Base-by-base conservation (phyloP, 2,113 vertebrate genomes). In the Phalacrocorax pelagicus region DNA sequence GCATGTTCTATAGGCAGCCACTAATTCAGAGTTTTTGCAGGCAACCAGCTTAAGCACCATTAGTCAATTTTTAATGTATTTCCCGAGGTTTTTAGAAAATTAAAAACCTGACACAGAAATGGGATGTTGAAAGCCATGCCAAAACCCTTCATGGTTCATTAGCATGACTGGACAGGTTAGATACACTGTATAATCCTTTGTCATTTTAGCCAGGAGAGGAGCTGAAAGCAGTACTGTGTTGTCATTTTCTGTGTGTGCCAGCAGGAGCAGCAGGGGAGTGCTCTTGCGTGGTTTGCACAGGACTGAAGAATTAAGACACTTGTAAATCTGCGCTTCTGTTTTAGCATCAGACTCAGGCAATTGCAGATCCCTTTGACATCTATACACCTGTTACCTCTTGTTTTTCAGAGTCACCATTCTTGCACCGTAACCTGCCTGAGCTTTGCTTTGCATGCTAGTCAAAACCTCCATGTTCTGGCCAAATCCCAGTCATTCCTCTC, bases 291-390 rank as follows among this genome's bases (percentile, higher is more conserved):
- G 55, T 62, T 92, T 86, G n/a, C n/a, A 26, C 8, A 30, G 30
- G 46, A 32, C 75, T n/a, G 51, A 70, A 81, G 69, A 74, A 58
- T 55, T 52, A 40, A 79, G 30, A 88, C 46, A 42, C 29, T 52
- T 66, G 46, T 54, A 71, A 91, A 47, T 9, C 38, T 42, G 1
- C 62, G 11, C 24, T 86, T 71, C 12, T 54, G 12, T 73, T 67
- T 47, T 46, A 74, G 27, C 4, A 4, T 8, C 0, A 0, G 46
- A 32, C 61, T 94, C 13, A 17, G 26, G 47, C n/a, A 46, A 20
- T 38, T 88, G 38, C 26, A 78, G 57, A 57, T n/a, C 29, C 20
- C 29, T 58, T 55, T 73, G 72, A 13, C 22, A 22, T 32, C 57
- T 44, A 73, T 67, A 22, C 0, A 19, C 17, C 46, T 61, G 23